Percentiles rank a stretch among this genome's conserved stretches.
Evolutionary conservation across 1,140 invertebrate genomes (phyloP).

Genomic region (Drosophila repletoides): DNA sequence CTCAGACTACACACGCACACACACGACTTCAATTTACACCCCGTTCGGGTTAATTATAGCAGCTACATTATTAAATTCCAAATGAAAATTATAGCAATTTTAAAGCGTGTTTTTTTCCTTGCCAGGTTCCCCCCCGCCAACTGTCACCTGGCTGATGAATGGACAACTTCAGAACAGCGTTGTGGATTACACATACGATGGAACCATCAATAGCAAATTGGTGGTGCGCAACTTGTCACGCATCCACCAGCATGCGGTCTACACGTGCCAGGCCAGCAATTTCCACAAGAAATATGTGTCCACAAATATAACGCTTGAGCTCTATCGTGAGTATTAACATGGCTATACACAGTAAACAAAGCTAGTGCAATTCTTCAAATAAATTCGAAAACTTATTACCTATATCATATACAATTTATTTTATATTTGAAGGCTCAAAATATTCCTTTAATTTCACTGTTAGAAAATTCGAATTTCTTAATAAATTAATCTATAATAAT

Average conservation of each 20-base stretch:
- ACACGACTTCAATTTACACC: neutral
- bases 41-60: too few species aligned
- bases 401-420: too few species aligned
- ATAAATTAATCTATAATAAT: too few species aligned
- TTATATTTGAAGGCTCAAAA: too few species aligned
- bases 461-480: too few species aligned
- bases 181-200: conserved; percentile 81
- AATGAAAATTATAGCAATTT: conserved; percentile 8
- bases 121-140: conserved; percentile 91
- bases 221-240: conserved; percentile 85
- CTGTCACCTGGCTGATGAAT: conserved; percentile 93
- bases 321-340: conserved; percentile 86
- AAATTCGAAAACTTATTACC: too few species aligned
- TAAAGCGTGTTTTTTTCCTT: conserved; percentile 50
- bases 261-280: conserved; percentile 93
- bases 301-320: conserved; percentile 86
- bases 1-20: too few species aligned
- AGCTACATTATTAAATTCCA: neutral
- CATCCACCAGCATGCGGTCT: conserved; percentile 90
- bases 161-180: conserved; percentile 85
- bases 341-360: too few species aligned
- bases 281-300: conserved; percentile 88
- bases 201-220: conserved; percentile 82
- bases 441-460: too few species aligned
- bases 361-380: too few species aligned